Evolutionary conservation across 2,797 vertebrate genomes (phyloP).

Genomic region (Lacerta viridis): DNA sequence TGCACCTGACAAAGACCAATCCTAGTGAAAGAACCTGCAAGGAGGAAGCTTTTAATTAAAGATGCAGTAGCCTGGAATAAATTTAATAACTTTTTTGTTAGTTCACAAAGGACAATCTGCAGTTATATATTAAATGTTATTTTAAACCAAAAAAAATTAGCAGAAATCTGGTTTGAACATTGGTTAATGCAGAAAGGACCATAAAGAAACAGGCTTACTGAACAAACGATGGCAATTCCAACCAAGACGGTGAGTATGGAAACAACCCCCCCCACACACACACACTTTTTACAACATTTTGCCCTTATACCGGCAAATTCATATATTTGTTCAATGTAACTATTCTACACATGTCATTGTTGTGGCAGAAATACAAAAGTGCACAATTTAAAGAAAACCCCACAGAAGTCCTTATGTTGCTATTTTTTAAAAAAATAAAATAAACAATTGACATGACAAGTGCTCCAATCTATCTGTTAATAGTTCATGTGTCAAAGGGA

Average conservation of each 20-base stretch:
- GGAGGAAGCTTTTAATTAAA: neutral
- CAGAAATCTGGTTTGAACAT: neutral
- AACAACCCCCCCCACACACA: neutral
- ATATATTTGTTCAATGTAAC: slow-evolving; percentile 44
- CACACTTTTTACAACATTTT: slow-evolving; percentile 39
- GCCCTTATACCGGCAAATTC: slow-evolving; percentile 57
- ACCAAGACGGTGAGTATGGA: neutral
- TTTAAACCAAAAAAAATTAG: no score
- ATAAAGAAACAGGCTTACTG: neutral
- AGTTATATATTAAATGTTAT: neutral
- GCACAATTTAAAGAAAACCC: slow-evolving; percentile 31
- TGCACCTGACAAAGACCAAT: neutral
- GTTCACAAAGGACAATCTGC: neutral
- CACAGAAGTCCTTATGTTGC: slow-evolving; percentile 49
- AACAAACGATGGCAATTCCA: neutral
- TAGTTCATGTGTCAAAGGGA: slow-evolving; percentile 43
- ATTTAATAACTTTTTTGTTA: neutral
- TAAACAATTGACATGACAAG: slow-evolving; percentile 22
- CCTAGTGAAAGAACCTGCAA: neutral
- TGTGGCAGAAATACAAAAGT: slow-evolving; percentile 61
- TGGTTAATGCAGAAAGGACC: neutral
- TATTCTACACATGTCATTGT: slow-evolving; percentile 57
- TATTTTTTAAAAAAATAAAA: slow-evolving; percentile 65
- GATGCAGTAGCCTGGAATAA: neutral
- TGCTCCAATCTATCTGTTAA: slow-evolving; percentile 42